Conservation (phyloP, 2,888 invertebrate species). For the Metalampra italica region DNA sequence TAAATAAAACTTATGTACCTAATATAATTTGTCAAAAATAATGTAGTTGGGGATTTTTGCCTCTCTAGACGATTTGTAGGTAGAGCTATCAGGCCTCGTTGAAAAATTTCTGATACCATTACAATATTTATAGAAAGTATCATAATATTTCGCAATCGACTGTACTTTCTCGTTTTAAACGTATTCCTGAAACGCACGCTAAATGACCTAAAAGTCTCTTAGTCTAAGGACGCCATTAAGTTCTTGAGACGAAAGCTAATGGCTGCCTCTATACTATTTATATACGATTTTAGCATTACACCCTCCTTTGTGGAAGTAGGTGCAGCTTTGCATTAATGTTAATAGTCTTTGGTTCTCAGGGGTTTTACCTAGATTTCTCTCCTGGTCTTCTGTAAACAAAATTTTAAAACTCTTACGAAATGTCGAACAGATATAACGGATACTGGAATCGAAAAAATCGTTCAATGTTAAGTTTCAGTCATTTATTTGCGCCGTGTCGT, state of each 20-base stretch:
- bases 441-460: too few species aligned
- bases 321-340: background rate
- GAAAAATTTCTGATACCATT: too few species aligned
- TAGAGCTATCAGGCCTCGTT: too few species aligned
- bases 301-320: background rate
- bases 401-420: too few species aligned
- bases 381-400: too few species aligned
- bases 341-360: too few species aligned
- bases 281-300: constrained; percentile 32
- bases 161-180: background rate
- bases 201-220: constrained; percentile 25
- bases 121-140: background rate
- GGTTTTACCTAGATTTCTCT: too few species aligned
- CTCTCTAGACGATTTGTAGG: too few species aligned
- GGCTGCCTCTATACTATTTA: constrained; percentile 36
- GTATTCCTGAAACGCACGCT: background rate
- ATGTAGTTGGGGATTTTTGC: background rate
- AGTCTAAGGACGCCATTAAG: constrained; percentile 54
- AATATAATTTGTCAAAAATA: too few species aligned
- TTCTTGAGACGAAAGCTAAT: constrained; percentile 69
- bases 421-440: too few species aligned
- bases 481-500: too few species aligned
- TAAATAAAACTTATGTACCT: background rate
- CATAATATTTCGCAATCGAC: background rate
- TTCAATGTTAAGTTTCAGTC: too few species aligned